Evolutionary conservation across 2,888 invertebrate species (phyloP), one percentile per base, ranked within the genome.

Genomic region (Drosophila greeni): DNA sequence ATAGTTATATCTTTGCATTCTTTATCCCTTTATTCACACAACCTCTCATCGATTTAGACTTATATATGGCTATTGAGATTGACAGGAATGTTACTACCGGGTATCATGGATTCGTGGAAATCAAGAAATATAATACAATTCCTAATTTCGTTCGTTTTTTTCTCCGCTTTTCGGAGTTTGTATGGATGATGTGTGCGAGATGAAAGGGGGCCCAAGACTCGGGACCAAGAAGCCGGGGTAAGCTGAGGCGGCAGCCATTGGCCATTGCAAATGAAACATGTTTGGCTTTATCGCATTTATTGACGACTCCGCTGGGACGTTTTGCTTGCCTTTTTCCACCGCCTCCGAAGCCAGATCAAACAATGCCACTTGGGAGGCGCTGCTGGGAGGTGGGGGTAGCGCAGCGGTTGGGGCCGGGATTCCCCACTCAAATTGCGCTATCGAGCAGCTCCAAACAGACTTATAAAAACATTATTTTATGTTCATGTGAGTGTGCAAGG

Each of bases 261-360:
- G 68, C 65, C 72, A 65, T 59, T 77, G 80, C 78, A 81, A 84
- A 80, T 84, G 82, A 81, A 82, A 84, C 82, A 82, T 84, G 84
- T 75, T 80, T 82, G 83, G 78, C 70, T 84, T 84, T 82, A 84
- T 82, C 84, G 82, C 75, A 84, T 84, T 84, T 82, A 82, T 82
- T 82, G 84, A 82, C 84, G 82, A 81, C 82, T 82, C 82, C 82
- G 67, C 61, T 70, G 82, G 82, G 82, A 82, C 79, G 82, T 69
- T 73, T 80, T 80, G 77, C 70, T 66, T 72, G 74, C 66, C 67
- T 40, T 52, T 36, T 33, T 37, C 49, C 48, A 54, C 37, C 49
- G 66, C 49, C 67, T 58, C 54, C 34, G 64, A 36, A 48, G 65
- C 65, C 66, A 79, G 77, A 78, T 78, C 82, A 78, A 78, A 78